Evolutionary conservation across 2,113 vertebrate species (phyloP).

Genomic region (Anoplopoma fimbria): DNA sequence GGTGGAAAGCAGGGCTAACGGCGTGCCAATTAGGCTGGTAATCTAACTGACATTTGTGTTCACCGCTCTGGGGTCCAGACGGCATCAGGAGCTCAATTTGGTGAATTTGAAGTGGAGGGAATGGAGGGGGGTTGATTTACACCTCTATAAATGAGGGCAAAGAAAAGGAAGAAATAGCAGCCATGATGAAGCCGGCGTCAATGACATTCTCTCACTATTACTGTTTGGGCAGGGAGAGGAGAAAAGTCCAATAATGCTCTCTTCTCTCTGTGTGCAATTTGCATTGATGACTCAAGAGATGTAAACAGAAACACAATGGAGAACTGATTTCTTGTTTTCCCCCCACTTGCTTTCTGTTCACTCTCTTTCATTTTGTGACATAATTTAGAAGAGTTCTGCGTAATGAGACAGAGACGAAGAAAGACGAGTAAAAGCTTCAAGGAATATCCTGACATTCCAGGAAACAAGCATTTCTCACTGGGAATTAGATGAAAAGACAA

Average conservation of each 20-base stretch:
- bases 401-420: slow-evolving; percentile 22
- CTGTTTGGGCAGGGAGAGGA: neutral
- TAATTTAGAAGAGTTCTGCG: neutral
- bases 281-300: slow-evolving; percentile 36
- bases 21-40: slow-evolving; percentile 63
- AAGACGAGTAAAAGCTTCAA: slow-evolving; percentile 2
- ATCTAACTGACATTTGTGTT: slow-evolving; percentile 69
- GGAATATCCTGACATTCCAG: neutral
- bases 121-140: slow-evolving; percentile 31
- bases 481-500: neutral
- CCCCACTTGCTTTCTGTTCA: slow-evolving; percentile 23
- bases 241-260: neutral
- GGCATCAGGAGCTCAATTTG: slow-evolving; percentile 50
- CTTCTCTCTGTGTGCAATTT: slow-evolving; percentile 16
- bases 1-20: slow-evolving; percentile 25
- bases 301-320: slow-evolving; percentile 39
- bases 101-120: neutral
- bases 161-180: neutral
- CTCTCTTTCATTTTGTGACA: slow-evolving; percentile 38
- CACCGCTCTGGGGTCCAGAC: slow-evolving; percentile 36
- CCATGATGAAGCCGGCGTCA: slow-evolving; percentile 19
- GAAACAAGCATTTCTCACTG: neutral
- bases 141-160: slow-evolving; percentile 20
- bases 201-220: slow-evolving; percentile 22
- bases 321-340: slow-evolving; percentile 41